Conservation (phyloP, 2,113 vertebrate genomes). For the Ochotona princeps region DNA sequence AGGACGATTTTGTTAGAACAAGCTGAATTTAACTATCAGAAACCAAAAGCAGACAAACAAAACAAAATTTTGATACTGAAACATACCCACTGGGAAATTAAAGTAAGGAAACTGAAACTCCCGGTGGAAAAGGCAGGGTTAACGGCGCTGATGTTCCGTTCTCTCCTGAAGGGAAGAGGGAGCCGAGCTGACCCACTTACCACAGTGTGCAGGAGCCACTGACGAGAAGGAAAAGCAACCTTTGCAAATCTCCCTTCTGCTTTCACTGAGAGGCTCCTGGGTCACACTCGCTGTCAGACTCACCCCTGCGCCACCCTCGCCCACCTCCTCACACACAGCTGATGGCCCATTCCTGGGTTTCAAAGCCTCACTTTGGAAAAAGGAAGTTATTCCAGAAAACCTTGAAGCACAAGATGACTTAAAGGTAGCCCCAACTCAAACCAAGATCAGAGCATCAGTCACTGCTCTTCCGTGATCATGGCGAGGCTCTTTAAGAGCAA, state of each 20-base stretch:
- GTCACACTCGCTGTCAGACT: neutral
- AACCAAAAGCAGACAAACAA: neutral
- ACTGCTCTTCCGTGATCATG: neutral
- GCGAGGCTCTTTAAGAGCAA: slow-evolving; percentile 18
- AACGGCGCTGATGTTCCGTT: neutral
- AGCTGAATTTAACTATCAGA: neutral
- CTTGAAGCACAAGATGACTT: slow-evolving; percentile 43
- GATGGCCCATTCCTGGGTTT: neutral
- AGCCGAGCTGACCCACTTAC: slow-evolving; percentile 43
- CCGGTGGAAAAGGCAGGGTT: neutral
- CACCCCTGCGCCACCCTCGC: neutral
- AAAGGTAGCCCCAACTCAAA: neutral
- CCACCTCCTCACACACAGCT: neutral
- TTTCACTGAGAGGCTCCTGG: slow-evolving; percentile 11
- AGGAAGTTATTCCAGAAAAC: slow-evolving; percentile 56
- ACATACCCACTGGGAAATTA: neutral
- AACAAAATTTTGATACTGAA: neutral
- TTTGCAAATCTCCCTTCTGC: slow-evolving; percentile 46
- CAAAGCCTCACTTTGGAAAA: neutral
- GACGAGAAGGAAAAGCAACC: slow-evolving; percentile 64
- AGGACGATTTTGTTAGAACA: neutral
- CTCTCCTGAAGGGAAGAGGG: slow-evolving; percentile 11
- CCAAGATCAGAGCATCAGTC: slow-evolving; percentile 35
- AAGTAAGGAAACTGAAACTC: neutral
- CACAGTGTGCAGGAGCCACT: slow-evolving; percentile 57